These are phyloP conservation scores for Phalanger gymnotis DNA, from an alignment of 2,797 vertebrate species.

Conservation along the genomic window DNA sequence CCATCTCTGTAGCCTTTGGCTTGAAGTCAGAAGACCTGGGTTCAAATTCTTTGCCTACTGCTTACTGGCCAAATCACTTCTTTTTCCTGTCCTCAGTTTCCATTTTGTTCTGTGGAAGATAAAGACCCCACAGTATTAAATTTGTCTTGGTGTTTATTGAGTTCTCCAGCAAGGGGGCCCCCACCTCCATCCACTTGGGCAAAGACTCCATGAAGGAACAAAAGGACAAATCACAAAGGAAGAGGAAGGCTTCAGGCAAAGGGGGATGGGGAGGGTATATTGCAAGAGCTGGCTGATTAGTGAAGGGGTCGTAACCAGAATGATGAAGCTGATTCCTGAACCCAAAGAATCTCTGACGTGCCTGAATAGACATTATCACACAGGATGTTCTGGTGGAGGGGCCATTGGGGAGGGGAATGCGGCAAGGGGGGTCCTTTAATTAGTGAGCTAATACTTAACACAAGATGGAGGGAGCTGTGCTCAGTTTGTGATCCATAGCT, in stretches of 20 bases:
- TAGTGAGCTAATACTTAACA: background rate
- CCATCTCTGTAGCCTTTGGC: background rate
- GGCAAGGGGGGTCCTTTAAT: background rate
- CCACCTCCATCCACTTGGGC: background rate
- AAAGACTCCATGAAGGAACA: background rate
- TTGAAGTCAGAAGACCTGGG: background rate
- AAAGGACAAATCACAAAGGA: background rate
- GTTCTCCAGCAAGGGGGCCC: background rate
- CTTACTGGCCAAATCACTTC: background rate
- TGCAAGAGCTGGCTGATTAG: background rate
- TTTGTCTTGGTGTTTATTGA: background rate
- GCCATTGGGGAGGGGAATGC: background rate
- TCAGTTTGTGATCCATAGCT: background rate
- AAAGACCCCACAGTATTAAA: background rate
- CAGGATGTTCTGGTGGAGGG: background rate
- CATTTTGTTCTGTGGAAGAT: background rate
- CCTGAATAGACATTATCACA: background rate
- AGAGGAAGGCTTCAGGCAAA: background rate
- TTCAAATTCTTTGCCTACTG: background rate
- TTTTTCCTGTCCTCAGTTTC: background rate
- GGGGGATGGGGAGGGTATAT: background rate
- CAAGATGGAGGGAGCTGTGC: background rate
- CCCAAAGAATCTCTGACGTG: background rate
- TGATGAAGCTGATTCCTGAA: too few species aligned
- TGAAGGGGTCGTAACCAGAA: background rate